Base-by-base conservation (phyloP, 1,140 invertebrate species). In the Lucilia cuprina region DNA sequence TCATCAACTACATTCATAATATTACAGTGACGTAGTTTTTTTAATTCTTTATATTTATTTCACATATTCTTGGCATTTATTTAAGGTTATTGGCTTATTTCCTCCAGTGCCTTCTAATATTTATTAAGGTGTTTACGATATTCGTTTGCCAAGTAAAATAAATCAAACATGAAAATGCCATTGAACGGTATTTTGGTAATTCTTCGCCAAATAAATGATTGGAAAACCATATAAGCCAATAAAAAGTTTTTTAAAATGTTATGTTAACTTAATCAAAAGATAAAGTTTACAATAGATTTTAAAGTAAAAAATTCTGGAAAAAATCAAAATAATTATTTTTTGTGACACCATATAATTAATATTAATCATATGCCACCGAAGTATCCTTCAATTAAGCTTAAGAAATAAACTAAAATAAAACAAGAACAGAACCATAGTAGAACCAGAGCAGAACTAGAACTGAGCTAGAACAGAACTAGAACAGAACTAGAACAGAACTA, bases 71-170 rank as follows among this genome's bases (percentile, higher is more conserved):
- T 80, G 77, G 77, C 77, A 80, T 35, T 49, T 50, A n/a, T 5
- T 49, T 21, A 80, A 80, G 77, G 77, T 80, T 80, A 80, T 50
- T 80, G 77, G 41, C 77, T 80, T 34, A 49, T 19, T 80, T 49
- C 10, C 41, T 49, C 25, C 25, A 30, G 25, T 30, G 25, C 25
- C n/a, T 49, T 1, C 12, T 35, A 41, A 77, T 35, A 77, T 77
- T 77, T 77, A 77, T 77, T 34, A 77, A 77, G 74, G 74, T 77
- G 74, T 77, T 77, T 77, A 77, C 74, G 34, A 35, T 35, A 12
- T 77, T 14, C 30, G 13, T 49, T 21, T 80, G 77, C 77, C 77
- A 80, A 80, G 2, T 21, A 50, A 49, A 49, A 80, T 80, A 80
- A 80, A 49, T 80, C 77, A 80, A 70, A 21, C n/a, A 70, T 70